Base-by-base conservation (phyloP, 2,888 invertebrate genomes). In the Listrodromus nycthemerus region DNA sequence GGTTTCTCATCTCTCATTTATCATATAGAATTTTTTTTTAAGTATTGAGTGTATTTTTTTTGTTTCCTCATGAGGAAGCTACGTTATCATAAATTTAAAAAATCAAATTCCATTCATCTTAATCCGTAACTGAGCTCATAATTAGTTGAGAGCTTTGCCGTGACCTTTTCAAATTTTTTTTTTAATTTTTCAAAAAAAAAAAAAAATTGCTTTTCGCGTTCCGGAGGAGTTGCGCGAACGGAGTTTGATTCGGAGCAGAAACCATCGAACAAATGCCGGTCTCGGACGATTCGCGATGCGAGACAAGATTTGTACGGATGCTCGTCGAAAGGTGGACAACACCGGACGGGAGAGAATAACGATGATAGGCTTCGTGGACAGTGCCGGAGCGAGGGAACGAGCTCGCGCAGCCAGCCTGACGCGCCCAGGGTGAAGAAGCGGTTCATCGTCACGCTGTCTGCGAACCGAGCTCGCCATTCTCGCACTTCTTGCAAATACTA, bases 381-480 rank as follows among this genome's bases (percentile, higher is more conserved):
- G 5, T 58, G 55, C 19, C 27, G 21, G 65, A 63, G 27, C 16
- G 55, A 55, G 52, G n/a, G 69, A 52, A 30, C 27, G 50, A 50
- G 52, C 30, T 6, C 6, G 41, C 6, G 41, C 8, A 27, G 5
- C n/a, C 41, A 48, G 45, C 67, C 61, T 55, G 55, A 30, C 63
- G 50, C 50, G 24, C 61, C 45, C 77, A 83, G 81, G 80, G 80
- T 75, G 84, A 81, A 83, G 80, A 88, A 86, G 86, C 83, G 83
- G 83, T 86, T 87, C 88, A 89, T 89, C 88, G 91, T 91, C 90
- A 90, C 89, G 89, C 89, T 89, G 90, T 89, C 90, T 89, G 89
- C 86, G 84, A 87, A 86, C 87, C 86, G 86, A 86, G 88, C 73
- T 82, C 81, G 81, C 71, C 19, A 21, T 77, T 82, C 67, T 21